Conservation (phyloP, 2,888 invertebrate species). For the Crematogaster levior region DNA sequence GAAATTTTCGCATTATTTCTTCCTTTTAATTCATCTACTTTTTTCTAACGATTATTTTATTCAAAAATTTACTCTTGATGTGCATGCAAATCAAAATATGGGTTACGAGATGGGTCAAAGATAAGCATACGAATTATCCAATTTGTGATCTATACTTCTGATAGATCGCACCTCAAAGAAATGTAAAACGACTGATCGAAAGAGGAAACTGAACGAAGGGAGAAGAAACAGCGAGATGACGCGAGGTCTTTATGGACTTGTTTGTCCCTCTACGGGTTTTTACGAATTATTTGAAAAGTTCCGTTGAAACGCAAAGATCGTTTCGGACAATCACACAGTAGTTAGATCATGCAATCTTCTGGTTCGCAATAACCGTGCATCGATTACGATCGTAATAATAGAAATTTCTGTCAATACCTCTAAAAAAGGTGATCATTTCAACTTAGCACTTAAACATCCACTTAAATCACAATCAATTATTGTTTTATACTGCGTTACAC, state of each 20-base stretch:
- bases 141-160: slow-evolving; percentile 21
- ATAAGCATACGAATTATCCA: slow-evolving; percentile 38
- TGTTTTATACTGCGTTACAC: not conserved
- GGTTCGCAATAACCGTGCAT: slow-evolving; percentile 61
- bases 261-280: slow-evolving; percentile 79
- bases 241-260: slow-evolving; percentile 81
- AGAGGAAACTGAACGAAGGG: slow-evolving; percentile 40
- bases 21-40: not conserved
- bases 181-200: slow-evolving; percentile 70
- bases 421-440: not conserved
- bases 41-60: not conserved
- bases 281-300: slow-evolving; percentile 80
- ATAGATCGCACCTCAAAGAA: slow-evolving; percentile 68
- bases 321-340: slow-evolving; percentile 67
- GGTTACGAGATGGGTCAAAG: slow-evolving; percentile 41
- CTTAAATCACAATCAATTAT: slow-evolving; percentile 12
- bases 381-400: slow-evolving; percentile 50
- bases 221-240: slow-evolving; percentile 57
- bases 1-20: not conserved
- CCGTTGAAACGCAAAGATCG: slow-evolving; percentile 68
- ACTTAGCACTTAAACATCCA: slow-evolving; percentile 3
- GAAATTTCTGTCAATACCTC: slow-evolving; percentile 15
- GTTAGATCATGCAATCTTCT: slow-evolving; percentile 66
- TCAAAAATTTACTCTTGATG: not conserved
- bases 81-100: not conserved